A percentile compares a stretch with the other conserved stretches of the same genome.
These are phyloP conservation scores for Paedocypris micromegethes DNA, from an alignment of 2,797 vertebrate genomes.

Conservation along the genomic window DNA sequence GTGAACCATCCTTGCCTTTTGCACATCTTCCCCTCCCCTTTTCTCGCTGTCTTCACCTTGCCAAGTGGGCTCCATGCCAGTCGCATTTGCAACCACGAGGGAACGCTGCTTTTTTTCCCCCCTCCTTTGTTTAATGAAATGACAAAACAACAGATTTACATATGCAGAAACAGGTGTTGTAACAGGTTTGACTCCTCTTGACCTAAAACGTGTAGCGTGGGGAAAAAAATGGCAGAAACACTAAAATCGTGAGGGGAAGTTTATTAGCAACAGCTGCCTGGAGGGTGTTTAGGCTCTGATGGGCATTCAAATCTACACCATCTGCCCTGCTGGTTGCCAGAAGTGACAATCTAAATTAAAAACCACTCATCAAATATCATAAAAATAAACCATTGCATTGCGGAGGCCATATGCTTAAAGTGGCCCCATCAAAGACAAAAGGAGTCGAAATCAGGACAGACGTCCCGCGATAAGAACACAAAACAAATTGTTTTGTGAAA, in stretches of 20 bases:
- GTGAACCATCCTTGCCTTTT: slow-evolving; percentile 66
- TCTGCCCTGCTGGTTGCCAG: slow-evolving; percentile 80
- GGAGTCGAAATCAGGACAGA: slow-evolving; percentile 7
- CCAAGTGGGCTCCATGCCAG: slow-evolving; percentile 72
- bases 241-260: slow-evolving; percentile 52
- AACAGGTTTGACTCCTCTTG: slow-evolving; percentile 92
- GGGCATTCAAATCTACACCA: slow-evolving; percentile 80
- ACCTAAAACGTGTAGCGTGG: slow-evolving; percentile 70
- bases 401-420: slow-evolving; percentile 69
- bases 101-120: slow-evolving; percentile 67
- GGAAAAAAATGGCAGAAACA: slow-evolving; percentile 29
- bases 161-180: slow-evolving; percentile 89
- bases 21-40: slow-evolving; percentile 13
- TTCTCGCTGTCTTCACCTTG: slow-evolving; percentile 60
- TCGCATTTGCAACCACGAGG: slow-evolving; percentile 79
- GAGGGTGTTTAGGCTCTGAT: slow-evolving; percentile 77
- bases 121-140: slow-evolving; percentile 79
- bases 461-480: too few species aligned
- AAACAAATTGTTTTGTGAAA: too few species aligned
- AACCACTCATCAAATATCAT: slow-evolving; percentile 75
- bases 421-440: slow-evolving; percentile 48
- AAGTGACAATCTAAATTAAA: slow-evolving; percentile 90
- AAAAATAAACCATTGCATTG: slow-evolving; percentile 78
- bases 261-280: slow-evolving; percentile 86
- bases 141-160: slow-evolving; percentile 94